Base-by-base conservation (phyloP, 2,797 vertebrate genomes). In the Octomys mimax region DNA sequence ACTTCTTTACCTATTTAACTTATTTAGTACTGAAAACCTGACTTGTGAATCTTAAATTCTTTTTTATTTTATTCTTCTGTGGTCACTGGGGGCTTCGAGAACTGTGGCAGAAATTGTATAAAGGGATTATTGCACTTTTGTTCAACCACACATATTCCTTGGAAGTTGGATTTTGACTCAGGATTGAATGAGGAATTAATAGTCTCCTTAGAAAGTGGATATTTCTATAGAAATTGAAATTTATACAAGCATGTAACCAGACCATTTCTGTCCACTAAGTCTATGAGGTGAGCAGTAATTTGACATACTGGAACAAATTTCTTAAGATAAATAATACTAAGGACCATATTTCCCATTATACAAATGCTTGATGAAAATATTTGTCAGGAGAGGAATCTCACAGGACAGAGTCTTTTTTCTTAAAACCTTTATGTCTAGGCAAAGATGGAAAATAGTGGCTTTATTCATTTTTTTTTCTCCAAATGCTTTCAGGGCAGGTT, bases 311-410 rank as follows among this genome's bases (percentile, higher is more conserved):
- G 42, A 84, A 77, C 33, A 94, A 71, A 5, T 52, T 92, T 95
- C n/a, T 80, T 75, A 92, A 95, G 54, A 91, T 87, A 91, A 95
- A 73, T 84, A 89, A 54, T 92, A 78, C 89, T 88, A 81, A 75
- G 28, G 92, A 24, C 39, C 70, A 96, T 85, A 82, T 89, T 77
- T 39, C 87, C 87, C 82, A 91, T 18, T n/a, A 24, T 87, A 18
- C 19, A 80, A 68, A 89, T 42, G 16, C 21, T 84, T 80, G n/a
- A 86, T 93, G 54, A 96, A 73, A 92, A 42, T 83, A 89, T 92
- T 89, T 96, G n/a, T 95, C 82, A 95, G 75, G 42, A 82, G 28
- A 83, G 33, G 52, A 90, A 83, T 8, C 22, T 71, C 57, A 59
- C 28, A 92, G 77, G 91, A 89, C 57, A 70, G 64, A 88, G 71